phyloP scores from a whole-genome alignment of 2,797 vertebrate genomes.

The Enteromius anoplus region DNA sequence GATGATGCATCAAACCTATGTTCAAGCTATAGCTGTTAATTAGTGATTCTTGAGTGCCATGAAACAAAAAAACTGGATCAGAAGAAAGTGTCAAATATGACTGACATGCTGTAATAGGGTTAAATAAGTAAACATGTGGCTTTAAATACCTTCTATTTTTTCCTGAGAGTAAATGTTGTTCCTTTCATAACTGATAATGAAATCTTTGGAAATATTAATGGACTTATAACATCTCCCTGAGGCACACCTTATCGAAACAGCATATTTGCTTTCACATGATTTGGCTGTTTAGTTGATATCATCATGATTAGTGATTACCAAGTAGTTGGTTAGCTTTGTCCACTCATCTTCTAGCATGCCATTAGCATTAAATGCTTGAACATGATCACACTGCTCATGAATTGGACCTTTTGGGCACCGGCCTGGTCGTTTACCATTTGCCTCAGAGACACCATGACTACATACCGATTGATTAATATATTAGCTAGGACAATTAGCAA shows the following conservation, averaged over 20 bases:
- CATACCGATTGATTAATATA: not conserved
- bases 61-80: slow-evolving; percentile 38
- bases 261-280: not conserved
- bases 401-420: not conserved
- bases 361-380: not conserved
- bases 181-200: not conserved
- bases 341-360: not conserved
- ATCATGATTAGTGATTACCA: not conserved
- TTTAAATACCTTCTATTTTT: not conserved
- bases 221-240: not conserved
- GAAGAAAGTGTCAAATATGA: not conserved
- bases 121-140: not conserved
- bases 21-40: slow-evolving; percentile 35
- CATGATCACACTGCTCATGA: not conserved
- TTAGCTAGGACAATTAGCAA: not conserved
- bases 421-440: not conserved
- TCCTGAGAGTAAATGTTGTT: not conserved
- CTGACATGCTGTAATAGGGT: not conserved
- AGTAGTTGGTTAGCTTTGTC: not conserved
- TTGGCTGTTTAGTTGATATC: not conserved
- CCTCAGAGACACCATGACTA: not conserved
- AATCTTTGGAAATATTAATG: not conserved
- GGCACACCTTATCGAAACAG: slow-evolving; percentile 1
- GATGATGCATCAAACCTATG: slow-evolving; percentile 49
- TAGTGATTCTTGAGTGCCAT: slow-evolving; percentile 53